phyloP scores from a whole-genome alignment of 1,140 invertebrate species.

The Drosophila equinoxialis region DNA sequence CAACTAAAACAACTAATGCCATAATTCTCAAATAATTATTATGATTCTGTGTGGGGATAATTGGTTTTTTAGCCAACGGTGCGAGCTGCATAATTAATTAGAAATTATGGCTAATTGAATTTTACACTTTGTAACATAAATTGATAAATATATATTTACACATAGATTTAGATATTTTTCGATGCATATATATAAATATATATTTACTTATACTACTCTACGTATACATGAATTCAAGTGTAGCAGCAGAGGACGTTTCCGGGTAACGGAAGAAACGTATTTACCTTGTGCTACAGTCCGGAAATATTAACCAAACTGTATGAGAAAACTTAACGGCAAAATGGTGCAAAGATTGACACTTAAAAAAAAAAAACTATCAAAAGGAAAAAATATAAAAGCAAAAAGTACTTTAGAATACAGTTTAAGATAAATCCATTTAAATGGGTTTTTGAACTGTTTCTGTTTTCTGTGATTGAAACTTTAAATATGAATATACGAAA shows the following conservation, averaged over 20 bases:
- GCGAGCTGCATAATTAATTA: conserved; percentile 58
- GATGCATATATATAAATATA: not conserved
- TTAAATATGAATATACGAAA: no score
- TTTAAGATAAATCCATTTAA: no score
- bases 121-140: conserved; percentile 20
- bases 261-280: conserved; percentile 26
- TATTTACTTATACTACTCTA: not conserved
- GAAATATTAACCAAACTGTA: conserved; percentile 3
- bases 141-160: not conserved
- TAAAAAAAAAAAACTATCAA: no score
- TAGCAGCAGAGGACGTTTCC: conserved; percentile 1
- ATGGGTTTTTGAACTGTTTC: no score
- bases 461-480: no score
- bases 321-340: not conserved
- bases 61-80: conserved; percentile 58
- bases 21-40: conserved; percentile 49
- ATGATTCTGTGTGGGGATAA: conserved; percentile 43
- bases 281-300: not conserved
- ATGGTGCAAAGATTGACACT: conserved; percentile 17
- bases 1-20: conserved; percentile 11
- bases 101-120: conserved; percentile 54
- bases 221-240: conserved; percentile 1
- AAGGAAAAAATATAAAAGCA: no score
- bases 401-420: no score
- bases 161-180: not conserved